phyloP scores from a whole-genome alignment of 2,113 vertebrate species.

The Oncorhynchus tshawytscha region DNA sequence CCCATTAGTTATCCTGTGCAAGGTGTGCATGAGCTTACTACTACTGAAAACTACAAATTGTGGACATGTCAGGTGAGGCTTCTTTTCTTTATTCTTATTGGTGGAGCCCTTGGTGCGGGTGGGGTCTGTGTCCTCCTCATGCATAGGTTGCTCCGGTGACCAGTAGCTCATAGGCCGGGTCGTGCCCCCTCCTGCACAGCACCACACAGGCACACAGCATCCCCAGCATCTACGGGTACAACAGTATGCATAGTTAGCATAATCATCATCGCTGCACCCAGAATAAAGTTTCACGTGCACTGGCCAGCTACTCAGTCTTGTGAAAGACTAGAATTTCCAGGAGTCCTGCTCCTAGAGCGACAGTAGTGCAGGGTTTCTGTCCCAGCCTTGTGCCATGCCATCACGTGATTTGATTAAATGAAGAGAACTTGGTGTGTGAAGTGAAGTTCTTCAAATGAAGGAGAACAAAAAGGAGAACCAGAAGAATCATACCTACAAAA shows the following conservation, averaged over 20 bases:
- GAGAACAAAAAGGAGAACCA: no score
- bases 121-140: constrained; percentile 63
- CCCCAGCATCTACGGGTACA: constrained; percentile 84
- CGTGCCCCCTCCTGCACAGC: constrained; percentile 89
- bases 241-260: neutral
- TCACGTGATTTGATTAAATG: no score
- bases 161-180: constrained; percentile 94
- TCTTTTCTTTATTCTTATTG: neutral
- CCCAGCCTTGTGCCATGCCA: no score
- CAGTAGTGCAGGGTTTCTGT: no score
- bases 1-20: constrained; percentile 60
- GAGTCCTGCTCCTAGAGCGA: no score
- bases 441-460: no score
- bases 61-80: constrained; percentile 27
- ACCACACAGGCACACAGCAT: constrained; percentile 96
- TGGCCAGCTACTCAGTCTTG: no score
- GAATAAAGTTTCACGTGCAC: no score
- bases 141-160: constrained; percentile 92
- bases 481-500: no score
- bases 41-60: constrained; percentile 63
- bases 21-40: constrained; percentile 72
- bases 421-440: no score
- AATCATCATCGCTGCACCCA: no score
- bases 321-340: no score
- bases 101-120: constrained; percentile 29